These are phyloP conservation scores for Neomorphus geoffroyi DNA, from an alignment of 2,797 vertebrate genomes.

Conservation along the genomic window DNA sequence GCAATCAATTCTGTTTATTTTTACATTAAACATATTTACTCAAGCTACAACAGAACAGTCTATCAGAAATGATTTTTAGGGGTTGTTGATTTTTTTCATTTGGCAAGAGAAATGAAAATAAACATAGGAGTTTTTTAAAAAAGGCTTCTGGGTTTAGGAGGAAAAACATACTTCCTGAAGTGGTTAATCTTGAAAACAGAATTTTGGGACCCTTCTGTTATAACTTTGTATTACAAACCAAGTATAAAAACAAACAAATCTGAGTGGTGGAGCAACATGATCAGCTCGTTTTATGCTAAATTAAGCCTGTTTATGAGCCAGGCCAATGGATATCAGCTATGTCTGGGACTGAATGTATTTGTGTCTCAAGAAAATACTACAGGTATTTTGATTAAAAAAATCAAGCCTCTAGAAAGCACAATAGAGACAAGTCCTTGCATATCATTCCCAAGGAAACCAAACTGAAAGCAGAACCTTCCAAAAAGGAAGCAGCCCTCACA, in stretches of 20 bases:
- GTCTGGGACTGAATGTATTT: constrained; percentile 5
- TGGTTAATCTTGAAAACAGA: constrained; percentile 47
- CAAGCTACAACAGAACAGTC: constrained; percentile 17
- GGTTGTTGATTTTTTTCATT: constrained; percentile 18
- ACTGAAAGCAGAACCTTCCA: constrained; percentile 50
- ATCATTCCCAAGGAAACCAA: constrained; percentile 52
- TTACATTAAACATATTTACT: constrained; percentile 30
- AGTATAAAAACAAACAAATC: constrained; percentile 28
- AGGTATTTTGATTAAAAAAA: constrained; percentile 42
- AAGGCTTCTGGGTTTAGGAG: background rate
- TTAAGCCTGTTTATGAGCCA: constrained; percentile 4
- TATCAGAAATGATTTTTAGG: background rate
- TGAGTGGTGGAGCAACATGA: background rate
- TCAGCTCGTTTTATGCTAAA: background rate
- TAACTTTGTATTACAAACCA: background rate
- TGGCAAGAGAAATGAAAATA: constrained; percentile 38
- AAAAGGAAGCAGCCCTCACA: constrained; percentile 8
- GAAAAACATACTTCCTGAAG: constrained; percentile 27
- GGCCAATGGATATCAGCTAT: constrained; percentile 40
- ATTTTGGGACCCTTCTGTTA: constrained; percentile 12
- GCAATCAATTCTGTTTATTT: constrained; percentile 37
- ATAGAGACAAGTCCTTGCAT: constrained; percentile 23
- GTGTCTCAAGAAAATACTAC: constrained; percentile 2
- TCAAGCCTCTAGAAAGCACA: constrained; percentile 24
- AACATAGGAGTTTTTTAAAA: background rate